A percentile compares a stretch with the other conserved stretches of the same genome.
These are phyloP conservation scores for Drosophila littoralis DNA, from an alignment of 1,140 invertebrate genomes.

Conservation along the genomic window DNA sequence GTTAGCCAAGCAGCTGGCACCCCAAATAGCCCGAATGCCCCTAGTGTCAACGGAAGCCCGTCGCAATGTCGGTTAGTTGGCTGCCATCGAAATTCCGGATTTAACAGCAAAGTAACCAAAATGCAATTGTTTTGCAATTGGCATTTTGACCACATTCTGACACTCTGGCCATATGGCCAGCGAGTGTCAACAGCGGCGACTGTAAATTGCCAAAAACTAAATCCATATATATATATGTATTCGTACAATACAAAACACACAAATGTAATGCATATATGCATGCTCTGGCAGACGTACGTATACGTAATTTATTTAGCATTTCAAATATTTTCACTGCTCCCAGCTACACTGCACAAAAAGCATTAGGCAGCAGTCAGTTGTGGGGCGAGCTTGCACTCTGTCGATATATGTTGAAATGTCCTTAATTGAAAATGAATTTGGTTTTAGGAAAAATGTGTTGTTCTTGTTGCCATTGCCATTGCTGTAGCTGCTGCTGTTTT, in stretches of 20 bases:
- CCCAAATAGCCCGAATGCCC: slow-evolving; percentile 8
- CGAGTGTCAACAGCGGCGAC: slow-evolving; percentile 63
- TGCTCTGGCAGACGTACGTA: slow-evolving; percentile 32
- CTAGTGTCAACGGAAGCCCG: slow-evolving; percentile 68
- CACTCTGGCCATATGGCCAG: slow-evolving; percentile 62
- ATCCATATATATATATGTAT: slow-evolving; percentile 32
- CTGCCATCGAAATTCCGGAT: slow-evolving; percentile 81
- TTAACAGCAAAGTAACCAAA: slow-evolving; percentile 83
- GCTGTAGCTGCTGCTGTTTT: slow-evolving; percentile 8
- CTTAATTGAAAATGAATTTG: slow-evolving; percentile 82
- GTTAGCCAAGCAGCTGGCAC: slow-evolving; percentile 29
- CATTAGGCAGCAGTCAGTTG: slow-evolving; percentile 29
- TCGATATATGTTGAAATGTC: slow-evolving; percentile 79
- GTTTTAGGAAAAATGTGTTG: slow-evolving; percentile 58
- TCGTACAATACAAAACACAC: slow-evolving; percentile 6
- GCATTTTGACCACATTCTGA: slow-evolving; percentile 83
- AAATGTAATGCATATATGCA: slow-evolving; percentile 28
- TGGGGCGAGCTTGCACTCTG: slow-evolving; percentile 41
- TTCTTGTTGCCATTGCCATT: slow-evolving; percentile 23
- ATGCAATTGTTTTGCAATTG: slow-evolving; percentile 84
- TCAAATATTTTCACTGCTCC: slow-evolving; percentile 57
- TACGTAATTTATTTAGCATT: slow-evolving; percentile 79
- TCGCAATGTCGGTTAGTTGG: slow-evolving; percentile 77
- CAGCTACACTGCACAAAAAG: slow-evolving; percentile 34
- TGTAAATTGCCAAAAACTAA: slow-evolving; percentile 75